Evolutionary conservation across 1,140 invertebrate species (phyloP).

Genomic region (Polypedilum pembai): DNA sequence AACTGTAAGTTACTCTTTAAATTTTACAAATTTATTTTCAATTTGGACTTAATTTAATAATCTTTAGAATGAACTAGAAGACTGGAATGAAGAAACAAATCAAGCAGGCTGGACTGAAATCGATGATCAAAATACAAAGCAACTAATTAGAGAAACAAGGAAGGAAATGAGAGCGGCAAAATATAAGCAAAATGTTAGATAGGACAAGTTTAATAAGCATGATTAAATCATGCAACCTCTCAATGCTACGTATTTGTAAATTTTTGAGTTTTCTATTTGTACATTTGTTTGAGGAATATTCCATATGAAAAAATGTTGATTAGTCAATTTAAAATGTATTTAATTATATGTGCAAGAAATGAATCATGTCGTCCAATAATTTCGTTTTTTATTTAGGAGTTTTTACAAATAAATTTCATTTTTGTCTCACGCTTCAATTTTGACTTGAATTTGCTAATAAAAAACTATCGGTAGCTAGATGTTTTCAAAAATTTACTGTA

Average conservation of each 20-base stretch:
- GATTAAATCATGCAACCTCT: not conserved
- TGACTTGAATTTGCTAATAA: too few species aligned
- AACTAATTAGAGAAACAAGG: conserved; percentile 41
- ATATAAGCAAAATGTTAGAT: conserved; percentile 10
- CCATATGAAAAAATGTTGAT: not conserved
- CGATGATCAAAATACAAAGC: conserved; percentile 41
- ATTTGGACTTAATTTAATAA: not conserved
- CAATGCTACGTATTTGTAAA: not conserved
- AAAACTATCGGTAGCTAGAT: too few species aligned
- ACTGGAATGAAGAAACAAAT: conserved; percentile 41
- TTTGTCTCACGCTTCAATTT: too few species aligned
- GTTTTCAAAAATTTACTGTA: not conserved
- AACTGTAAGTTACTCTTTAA: conserved; percentile 30
- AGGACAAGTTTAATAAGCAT: not conserved
- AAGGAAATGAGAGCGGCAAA: conserved; percentile 39
- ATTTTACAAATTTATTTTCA: not conserved
- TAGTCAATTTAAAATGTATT: not conserved
- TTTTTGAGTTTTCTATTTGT: not conserved
- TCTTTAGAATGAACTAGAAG: conserved; percentile 40
- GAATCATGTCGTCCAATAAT: too few species aligned
- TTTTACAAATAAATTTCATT: too few species aligned
- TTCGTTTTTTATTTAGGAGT: too few species aligned
- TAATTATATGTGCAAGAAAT: too few species aligned
- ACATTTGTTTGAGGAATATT: not conserved
- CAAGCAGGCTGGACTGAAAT: conserved; percentile 42